Evolutionary conservation across 2,113 vertebrate species (phyloP).

Genomic region (Gnathonemus echidnorhynchus): DNA sequence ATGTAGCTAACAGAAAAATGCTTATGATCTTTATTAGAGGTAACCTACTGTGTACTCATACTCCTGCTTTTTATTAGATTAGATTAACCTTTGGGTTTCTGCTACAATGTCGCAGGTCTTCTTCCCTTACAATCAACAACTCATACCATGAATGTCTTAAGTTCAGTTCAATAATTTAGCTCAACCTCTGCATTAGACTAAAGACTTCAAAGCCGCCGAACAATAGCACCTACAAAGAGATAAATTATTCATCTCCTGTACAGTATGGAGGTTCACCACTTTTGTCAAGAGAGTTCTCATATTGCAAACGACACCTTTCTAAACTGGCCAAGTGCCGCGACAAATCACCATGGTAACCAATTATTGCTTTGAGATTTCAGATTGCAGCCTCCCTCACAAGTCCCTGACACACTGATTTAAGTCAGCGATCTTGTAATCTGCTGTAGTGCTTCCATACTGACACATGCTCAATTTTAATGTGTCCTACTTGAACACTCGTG

Average conservation of each 20-base stretch:
- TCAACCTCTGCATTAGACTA: neutral
- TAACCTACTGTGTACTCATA: neutral
- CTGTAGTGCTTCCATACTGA: neutral
- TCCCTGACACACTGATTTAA: neutral
- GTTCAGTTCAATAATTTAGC: neutral
- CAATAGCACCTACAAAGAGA: neutral
- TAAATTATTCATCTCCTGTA: neutral
- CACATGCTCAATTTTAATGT: neutral
- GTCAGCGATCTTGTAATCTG: neutral
- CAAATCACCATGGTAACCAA: slow-evolving; percentile 20
- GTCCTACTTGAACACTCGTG: neutral
- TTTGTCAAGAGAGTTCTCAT: neutral
- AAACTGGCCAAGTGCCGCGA: neutral
- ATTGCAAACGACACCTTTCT: neutral
- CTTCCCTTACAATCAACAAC: neutral
- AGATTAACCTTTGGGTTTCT: neutral
- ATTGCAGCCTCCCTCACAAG: neutral
- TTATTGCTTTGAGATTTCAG: slow-evolving; percentile 10
- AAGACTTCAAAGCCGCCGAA: neutral
- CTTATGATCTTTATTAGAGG: neutral
- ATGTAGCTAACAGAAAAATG: neutral
- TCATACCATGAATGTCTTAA: neutral
- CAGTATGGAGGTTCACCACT: neutral
- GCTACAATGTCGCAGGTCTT: neutral
- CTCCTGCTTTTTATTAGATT: neutral